Base-by-base conservation (phyloP, 2,888 invertebrate species). In the Trachelus iudaicus region DNA sequence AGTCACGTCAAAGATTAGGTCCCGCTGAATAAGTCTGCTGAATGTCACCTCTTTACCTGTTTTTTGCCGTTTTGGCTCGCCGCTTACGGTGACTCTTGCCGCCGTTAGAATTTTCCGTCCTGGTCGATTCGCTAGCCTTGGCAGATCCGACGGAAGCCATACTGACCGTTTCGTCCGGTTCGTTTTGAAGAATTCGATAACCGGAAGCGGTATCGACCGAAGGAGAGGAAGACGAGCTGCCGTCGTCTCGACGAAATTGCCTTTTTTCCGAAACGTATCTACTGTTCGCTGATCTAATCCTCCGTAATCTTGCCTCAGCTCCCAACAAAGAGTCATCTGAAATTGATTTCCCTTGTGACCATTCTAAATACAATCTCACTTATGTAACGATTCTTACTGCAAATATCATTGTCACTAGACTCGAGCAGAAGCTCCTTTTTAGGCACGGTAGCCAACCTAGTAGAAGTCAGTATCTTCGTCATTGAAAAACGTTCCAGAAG, bases 311-410 rank as follows among this genome's bases (percentile, higher is more conserved):
- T 33, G 91, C 89, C 73, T 91, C 91, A 31, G 89, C 89, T 23
- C 92, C 92, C 79, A 92, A 87, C 77, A 92, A 85, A 78, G 88
- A 89, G 75, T 91, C 90, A 79, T 90, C 92, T 91, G 81, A 33
- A 80, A 78, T 34, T 56, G 56, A 56, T 56, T 56, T 56, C 56
- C 56, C 23, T 23, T 56, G 23, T 23, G 23, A 56, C 56, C 56
- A 23, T 23, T 56, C 56, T 56, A 56, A 56, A 56, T 23, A 23
- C 56, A 56, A 23, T 56, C 34, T 30, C 30, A n/a, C 37, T 37
- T n/a, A 40, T 31, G 6, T 34, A 69, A 34, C 1, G 13, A 76
- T 76, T 75, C 86, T 82, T 81, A 90, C 91, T 87, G 37, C 83
- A 86, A 76, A 89, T 83, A 75, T 91, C 91, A 78, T 88, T 89